Evolutionary conservation across 2,888 invertebrate species (phyloP), one percentile per base, ranked within the genome.

Genomic region (Eilema griseolum): DNA sequence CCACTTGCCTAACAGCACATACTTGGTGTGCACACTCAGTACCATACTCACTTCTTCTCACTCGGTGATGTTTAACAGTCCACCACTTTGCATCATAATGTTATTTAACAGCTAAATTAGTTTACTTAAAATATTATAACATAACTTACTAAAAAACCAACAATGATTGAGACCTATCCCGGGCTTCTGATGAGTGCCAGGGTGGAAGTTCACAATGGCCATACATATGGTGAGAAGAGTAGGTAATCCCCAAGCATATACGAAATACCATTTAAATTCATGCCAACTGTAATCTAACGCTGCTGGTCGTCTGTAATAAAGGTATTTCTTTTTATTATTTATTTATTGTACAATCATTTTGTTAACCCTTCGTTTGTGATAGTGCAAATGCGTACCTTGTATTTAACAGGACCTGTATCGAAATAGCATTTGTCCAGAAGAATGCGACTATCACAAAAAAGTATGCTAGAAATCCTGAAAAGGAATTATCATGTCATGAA

Each of bases 351-450:
- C 14, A 24, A 24, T 3, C 1, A 24, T 24, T 2, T 33, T 0
- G 3, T 0, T 56, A 4, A n/a, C 16, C 11, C 16, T 23, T 33
- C 23, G 11, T 31, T 24, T 8, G 16, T 20, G 11, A 41, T 26
- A 41, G 26, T 20, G 24, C 4, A 59, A 72, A 57, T 64, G 70
- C 96, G 95, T 89, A 97, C 97, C 96, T 96, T 52, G 96, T 95
- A 60, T 92, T 94, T 83, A 95, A 91, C 92, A 97, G 95, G 61
- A 97, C 95, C 85, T 97, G 97, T 85, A 97, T 96, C 3, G 97
- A 95, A 69, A 97, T 96, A n/a, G 96, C 92, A 84, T 96, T 97
- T 71, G 96, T 89, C 97, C 97, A 97, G 85, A 97, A 97, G 86
- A 97, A 97, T 60, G 96, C 94, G 0, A 96, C 94, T 69, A 97